Base-by-base conservation (phyloP, 1,140 invertebrate genomes). In the Lysiphlebus fabarum region DNA sequence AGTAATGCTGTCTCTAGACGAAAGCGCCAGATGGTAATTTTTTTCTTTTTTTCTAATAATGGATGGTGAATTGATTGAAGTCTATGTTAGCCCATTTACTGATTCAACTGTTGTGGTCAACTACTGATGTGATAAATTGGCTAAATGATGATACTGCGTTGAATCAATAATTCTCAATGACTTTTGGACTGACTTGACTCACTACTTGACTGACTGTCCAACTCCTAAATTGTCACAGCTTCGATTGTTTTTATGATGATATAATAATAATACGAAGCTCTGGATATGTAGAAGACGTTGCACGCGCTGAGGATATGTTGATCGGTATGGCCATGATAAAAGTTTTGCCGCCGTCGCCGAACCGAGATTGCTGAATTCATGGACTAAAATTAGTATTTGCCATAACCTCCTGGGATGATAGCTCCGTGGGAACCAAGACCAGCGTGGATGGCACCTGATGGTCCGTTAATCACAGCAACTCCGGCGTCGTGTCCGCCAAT, bases 401-500 rank as follows among this genome's bases (percentile, higher is more conserved):
- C 73, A 17, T 61, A 56, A 63, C 73, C 68, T 62, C 67, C 75
- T 65, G 77, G 74, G 76, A 79, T 78, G 78, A 80, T 76, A 53
- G 78, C 78, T 78, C 78, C 78, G 72, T 80, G 78, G 69, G 75
- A 71, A 70, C 78, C 78, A 61, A 80, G 77, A 62, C 76, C 77
- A 63, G 78, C 77, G 64, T 80, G 78, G 77, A 80, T 79, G 73
- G 76, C 76, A 61, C 78, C 78, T 72, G 76, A 78, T 63, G 78
- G 78, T 70, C 78, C 78, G 69, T 80, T 79, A 73, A 80, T 80
- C 70, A 79, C 78, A 70, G 78, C 78, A 70, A 80, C 74, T 69
- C 78, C 78, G 70, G 75, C 77, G 61, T 79, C 77, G 68, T 77
- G 75, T 65, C 77, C 78, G 63, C 78, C 78, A 59, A 80, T 72